Conservation (phyloP, 2,113 vertebrate genomes). For the Lamprologus sp. region DNA sequence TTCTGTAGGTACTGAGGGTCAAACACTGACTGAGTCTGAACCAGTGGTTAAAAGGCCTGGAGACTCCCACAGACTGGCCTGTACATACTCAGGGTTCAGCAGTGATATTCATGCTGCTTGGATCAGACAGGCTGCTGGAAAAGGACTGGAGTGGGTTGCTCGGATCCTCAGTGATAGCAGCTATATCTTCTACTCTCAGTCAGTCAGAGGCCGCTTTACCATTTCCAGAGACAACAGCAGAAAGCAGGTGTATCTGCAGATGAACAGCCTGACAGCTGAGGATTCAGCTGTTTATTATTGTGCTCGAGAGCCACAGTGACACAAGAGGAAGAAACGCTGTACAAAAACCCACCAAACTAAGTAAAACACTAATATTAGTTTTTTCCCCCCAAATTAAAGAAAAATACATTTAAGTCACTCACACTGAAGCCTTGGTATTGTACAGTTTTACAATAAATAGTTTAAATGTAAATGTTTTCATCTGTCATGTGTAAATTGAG, state of each 20-base stretch:
- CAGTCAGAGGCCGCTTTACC: fast-evolving
- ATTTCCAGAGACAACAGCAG: neutral
- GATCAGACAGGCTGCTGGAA: fast-evolving
- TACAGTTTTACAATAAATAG: too few species aligned
- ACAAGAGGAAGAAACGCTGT: fast-evolving
- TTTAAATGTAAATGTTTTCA: too few species aligned
- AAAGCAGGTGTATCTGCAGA: neutral
- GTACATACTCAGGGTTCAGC: fast-evolving
- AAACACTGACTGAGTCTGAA: neutral
- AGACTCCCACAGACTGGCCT: fast-evolving
- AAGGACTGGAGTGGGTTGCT: fast-evolving
- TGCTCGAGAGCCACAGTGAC: fast-evolving
- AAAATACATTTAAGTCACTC: too few species aligned
- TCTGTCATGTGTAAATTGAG: too few species aligned
- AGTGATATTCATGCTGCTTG: fast-evolving
- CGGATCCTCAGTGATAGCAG: neutral
- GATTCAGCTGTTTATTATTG: neutral
- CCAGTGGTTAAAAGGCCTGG: fast-evolving
- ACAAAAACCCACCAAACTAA: neutral
- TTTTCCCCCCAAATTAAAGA: too few species aligned
- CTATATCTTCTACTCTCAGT: fast-evolving
- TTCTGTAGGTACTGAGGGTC: fast-evolving
- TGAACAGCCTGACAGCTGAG: fast-evolving
- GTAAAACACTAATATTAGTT: neutral
- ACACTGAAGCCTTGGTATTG: neutral